phyloP scores from a whole-genome alignment of 2,797 vertebrate genomes.

The Darevskia nairensis region DNA sequence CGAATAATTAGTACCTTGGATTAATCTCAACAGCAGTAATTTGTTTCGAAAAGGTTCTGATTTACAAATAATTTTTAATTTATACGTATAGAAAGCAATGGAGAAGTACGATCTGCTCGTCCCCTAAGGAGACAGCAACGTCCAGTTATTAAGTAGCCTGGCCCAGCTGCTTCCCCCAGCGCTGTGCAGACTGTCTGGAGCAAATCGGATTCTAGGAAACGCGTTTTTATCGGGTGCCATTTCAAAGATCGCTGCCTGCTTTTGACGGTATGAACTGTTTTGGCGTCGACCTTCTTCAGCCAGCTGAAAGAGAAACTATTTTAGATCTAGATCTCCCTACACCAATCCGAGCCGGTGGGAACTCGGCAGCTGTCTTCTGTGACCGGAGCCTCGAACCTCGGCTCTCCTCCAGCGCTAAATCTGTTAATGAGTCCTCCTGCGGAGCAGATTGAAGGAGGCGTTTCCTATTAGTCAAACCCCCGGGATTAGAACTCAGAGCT shows the following conservation, averaged over 20 bases:
- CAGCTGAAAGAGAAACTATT: neutral
- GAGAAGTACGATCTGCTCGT: neutral
- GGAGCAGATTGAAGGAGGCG: constrained; percentile 11
- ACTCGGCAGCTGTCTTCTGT: neutral
- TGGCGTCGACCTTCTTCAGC: neutral
- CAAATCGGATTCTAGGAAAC: no score
- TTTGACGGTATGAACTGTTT: neutral
- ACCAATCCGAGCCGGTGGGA: neutral
- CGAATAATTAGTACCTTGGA: neutral
- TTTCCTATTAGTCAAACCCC: neutral
- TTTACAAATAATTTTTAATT: neutral
- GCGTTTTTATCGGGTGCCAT: neutral
- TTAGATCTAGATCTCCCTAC: neutral
- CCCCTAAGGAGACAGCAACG: neutral
- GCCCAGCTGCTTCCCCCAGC: no score
- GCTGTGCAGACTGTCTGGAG: neutral
- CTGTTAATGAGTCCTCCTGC: neutral
- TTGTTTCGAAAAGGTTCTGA: neutral
- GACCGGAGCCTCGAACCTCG: neutral
- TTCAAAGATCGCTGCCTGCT: neutral
- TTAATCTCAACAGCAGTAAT: neutral
- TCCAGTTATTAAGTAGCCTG: neutral
- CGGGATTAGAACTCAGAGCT: constrained; percentile 3
- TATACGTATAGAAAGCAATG: neutral
- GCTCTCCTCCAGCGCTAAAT: neutral